phyloP scores from a whole-genome alignment of 1,140 invertebrate genomes.

The Bombus pascuorum region DNA sequence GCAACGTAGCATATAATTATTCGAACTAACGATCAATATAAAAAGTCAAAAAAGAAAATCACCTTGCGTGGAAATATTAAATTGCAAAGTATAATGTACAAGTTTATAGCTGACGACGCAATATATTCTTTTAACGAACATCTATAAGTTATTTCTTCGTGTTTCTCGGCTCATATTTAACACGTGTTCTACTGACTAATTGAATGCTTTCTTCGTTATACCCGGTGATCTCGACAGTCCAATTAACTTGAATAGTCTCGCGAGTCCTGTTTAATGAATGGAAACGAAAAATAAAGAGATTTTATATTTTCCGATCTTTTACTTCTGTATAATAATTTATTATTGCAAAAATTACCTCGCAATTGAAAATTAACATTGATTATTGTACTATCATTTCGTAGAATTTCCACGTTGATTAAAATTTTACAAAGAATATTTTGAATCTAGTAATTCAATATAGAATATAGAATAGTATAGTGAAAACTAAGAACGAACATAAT shows the following conservation, averaged over 20 bases:
- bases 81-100: neutral
- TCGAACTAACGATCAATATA: neutral
- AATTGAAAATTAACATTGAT: too few species aligned
- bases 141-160: slow-evolving; percentile 34
- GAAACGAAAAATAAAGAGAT: too few species aligned
- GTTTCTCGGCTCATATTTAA: neutral
- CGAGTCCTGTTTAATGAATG: neutral
- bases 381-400: too few species aligned
- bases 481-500: too few species aligned
- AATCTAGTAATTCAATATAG: too few species aligned
- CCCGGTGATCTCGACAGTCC: neutral
- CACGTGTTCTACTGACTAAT: neutral
- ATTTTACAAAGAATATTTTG: neutral
- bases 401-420: too few species aligned
- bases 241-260: neutral
- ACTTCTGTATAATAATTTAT: too few species aligned
- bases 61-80: neutral
- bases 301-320: too few species aligned
- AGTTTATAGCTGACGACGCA: neutral
- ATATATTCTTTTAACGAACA: slow-evolving; percentile 23
- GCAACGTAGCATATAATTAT: neutral
- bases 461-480: too few species aligned
- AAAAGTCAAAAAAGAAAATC: neutral
- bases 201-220: neutral
- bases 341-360: too few species aligned